These are phyloP conservation scores for Chionodraco myersi DNA, from an alignment of 2,113 vertebrate genomes.

Conservation along the genomic window DNA sequence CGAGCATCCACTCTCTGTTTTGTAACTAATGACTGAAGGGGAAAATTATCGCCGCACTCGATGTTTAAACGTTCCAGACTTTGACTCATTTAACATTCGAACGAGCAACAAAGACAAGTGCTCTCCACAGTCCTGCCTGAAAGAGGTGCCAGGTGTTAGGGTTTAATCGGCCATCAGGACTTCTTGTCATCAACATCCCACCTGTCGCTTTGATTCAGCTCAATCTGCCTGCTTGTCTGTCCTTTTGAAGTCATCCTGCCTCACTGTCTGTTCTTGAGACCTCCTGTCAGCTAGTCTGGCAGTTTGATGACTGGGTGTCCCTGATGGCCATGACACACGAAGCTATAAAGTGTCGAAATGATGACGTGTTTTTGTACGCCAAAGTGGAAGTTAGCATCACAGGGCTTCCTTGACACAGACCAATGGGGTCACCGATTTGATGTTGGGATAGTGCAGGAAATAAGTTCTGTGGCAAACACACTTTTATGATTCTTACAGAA, in stretches of 20 bases:
- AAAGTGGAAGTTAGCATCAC: no score
- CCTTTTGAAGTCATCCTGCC: constrained; percentile 6
- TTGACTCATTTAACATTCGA: constrained; percentile 72
- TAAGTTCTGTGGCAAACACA: no score
- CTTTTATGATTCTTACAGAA: no score
- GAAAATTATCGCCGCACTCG: constrained; percentile 31
- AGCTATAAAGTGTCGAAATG: no score
- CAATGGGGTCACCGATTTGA: no score
- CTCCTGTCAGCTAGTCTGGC: background rate
- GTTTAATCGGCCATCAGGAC: constrained; percentile 58
- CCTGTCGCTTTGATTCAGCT: constrained; percentile 20
- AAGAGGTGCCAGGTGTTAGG: constrained; percentile 39
- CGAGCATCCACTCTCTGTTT: constrained; percentile 11
- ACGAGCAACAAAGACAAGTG: constrained; percentile 48
- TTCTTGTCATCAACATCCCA: constrained; percentile 47
- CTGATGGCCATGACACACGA: background rate
- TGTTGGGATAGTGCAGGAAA: no score
- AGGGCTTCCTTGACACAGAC: no score
- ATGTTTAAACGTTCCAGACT: constrained; percentile 66
- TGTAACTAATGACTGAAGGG: constrained; percentile 37
- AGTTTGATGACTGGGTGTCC: background rate
- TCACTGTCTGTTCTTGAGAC: background rate
- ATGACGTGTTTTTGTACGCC: no score
- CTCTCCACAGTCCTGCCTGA: constrained; percentile 38
- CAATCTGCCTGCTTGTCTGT: constrained; percentile 15